Conservation (phyloP, 2,113 vertebrate species). For the Dicaeum eximium region DNA sequence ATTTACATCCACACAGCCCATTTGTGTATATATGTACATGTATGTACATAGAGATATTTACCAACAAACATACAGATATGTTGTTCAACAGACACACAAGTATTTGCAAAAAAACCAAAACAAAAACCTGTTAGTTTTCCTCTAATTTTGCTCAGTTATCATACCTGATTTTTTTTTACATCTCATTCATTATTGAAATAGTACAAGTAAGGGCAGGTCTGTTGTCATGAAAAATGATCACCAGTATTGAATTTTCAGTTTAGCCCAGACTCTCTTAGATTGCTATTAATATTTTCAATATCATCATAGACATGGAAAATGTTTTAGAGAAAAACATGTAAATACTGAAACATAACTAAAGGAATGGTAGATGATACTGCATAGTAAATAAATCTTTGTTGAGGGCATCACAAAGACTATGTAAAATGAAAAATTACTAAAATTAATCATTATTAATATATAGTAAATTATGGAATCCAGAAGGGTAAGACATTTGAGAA, state of each 20-base stretch:
- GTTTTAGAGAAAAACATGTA: neutral
- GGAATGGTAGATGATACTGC: neutral
- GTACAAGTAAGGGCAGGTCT: neutral
- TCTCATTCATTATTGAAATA: neutral
- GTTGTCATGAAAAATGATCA: neutral
- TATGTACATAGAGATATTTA: neutral
- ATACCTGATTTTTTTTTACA: neutral
- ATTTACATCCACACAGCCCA: neutral
- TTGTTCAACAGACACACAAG: neutral
- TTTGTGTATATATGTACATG: no score
- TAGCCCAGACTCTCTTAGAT: neutral
- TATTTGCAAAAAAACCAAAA: neutral
- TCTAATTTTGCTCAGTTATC: neutral
- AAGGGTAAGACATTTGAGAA: neutral
- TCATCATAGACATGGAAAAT: neutral
- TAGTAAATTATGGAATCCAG: neutral
- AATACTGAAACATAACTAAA: neutral
- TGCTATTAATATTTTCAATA: neutral
- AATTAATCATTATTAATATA: neutral
- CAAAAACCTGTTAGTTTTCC: neutral
- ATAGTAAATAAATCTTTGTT: neutral
- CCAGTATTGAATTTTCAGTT: neutral
- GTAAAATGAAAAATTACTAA: neutral
- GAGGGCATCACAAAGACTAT: neutral
- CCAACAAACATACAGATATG: rapidly evolving